Evolutionary conservation across 2,113 vertebrate genomes (phyloP).

Genomic region (Hippolais icterina): DNA sequence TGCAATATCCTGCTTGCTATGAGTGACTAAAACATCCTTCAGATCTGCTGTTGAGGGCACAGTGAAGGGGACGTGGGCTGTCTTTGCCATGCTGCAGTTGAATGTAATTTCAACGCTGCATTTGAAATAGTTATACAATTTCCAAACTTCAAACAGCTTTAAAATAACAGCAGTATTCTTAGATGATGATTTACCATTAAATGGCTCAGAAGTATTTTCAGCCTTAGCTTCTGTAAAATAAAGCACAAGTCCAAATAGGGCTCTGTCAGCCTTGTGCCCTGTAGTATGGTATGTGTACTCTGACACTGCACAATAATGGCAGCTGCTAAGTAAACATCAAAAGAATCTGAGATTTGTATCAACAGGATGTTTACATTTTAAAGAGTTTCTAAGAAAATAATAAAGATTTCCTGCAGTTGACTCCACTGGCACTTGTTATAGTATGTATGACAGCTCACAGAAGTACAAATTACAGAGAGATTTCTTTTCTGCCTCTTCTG

Average conservation of each 20-base stretch:
- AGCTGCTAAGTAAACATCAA: slow-evolving; percentile 59
- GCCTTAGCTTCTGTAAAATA: neutral
- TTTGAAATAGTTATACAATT: neutral
- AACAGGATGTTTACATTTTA: slow-evolving; percentile 71
- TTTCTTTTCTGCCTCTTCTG: neutral
- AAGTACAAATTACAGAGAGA: slow-evolving; percentile 20
- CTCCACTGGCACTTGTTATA: slow-evolving; percentile 24
- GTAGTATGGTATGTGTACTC: slow-evolving; percentile 11
- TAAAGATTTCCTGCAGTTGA: slow-evolving; percentile 64
- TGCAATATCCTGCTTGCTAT: neutral
- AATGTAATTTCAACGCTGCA: neutral
- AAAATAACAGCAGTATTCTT: neutral
- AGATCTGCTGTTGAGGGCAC: neutral
- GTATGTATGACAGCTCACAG: neutral
- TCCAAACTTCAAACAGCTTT: neutral
- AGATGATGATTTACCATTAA: neutral
- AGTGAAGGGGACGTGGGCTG: neutral
- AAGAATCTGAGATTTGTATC: slow-evolving; percentile 59
- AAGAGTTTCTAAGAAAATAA: slow-evolving; percentile 68
- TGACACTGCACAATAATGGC: slow-evolving; percentile 42
- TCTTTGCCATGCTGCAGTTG: neutral
- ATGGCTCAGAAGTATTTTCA: neutral
- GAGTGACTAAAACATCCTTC: neutral
- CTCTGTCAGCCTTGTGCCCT: neutral
- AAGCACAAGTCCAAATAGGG: neutral